Evolutionary conservation across 2,888 invertebrate species (phyloP).

Genomic region (Mactromeris polynyma): DNA sequence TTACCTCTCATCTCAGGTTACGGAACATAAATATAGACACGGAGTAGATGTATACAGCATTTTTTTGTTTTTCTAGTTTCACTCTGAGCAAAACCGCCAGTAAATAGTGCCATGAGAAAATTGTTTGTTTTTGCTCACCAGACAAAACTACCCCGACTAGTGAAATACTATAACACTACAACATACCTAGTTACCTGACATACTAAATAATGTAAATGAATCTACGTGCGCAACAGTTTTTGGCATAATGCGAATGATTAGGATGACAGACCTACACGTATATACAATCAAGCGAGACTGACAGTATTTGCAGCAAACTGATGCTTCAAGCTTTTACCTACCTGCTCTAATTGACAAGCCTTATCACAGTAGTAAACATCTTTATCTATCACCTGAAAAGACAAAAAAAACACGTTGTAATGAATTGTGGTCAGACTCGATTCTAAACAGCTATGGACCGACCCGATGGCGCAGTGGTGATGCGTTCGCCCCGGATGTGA

Average conservation of each 20-base stretch:
- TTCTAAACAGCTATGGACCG: no score
- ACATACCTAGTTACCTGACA: conserved; percentile 20
- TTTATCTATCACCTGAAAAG: conserved; percentile 43
- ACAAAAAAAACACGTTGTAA: not conserved
- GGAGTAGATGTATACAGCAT: no score
- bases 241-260: not conserved
- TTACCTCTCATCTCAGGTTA: no score
- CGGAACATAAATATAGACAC: no score
- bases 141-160: no score
- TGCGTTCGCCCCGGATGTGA: no score
- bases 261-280: not conserved
- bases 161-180: not conserved
- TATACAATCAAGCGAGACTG: not conserved
- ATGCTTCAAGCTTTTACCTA: conserved; percentile 7
- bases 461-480: no score
- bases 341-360: conserved; percentile 44
- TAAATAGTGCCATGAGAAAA: no score
- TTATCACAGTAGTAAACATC: conserved; percentile 51
- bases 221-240: not conserved
- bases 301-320: not conserved
- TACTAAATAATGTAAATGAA: not conserved
- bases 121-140: no score
- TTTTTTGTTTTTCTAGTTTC: no score
- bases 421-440: not conserved
- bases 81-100: no score